phyloP scores from a whole-genome alignment of 2,888 invertebrate species.

The Dendrolimus pini region DNA sequence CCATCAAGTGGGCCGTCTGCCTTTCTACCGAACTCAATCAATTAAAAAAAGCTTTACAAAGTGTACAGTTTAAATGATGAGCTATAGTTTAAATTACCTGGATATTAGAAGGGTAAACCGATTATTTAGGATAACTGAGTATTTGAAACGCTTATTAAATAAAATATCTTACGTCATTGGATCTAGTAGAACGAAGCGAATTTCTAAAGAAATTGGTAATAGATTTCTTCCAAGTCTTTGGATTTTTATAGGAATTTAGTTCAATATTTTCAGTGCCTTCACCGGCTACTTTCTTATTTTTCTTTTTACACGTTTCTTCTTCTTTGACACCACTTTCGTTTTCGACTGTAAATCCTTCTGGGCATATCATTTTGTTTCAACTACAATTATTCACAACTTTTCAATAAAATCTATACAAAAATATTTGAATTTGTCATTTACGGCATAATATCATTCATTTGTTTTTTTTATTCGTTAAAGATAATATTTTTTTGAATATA shows the following conservation, averaged over 20 bases:
- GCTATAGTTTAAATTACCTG: no score
- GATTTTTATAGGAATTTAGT: conserved; percentile 50
- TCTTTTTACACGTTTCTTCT: conserved; percentile 34
- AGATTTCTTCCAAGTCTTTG: conserved; percentile 66
- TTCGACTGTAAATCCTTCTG: conserved; percentile 48
- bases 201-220: conserved; percentile 63
- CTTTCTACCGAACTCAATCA: no score
- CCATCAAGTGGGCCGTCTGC: no score
- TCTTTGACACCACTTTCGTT: conserved; percentile 40
- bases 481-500: no score
- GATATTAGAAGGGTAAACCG: no score
- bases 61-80: no score
- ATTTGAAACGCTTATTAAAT: background rate
- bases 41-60: no score
- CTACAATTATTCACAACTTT: conserved; percentile 25
- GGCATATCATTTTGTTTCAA: conserved; percentile 51
- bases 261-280: conserved; percentile 48
- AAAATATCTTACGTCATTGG: conserved; percentile 52
- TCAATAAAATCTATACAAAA: conserved; percentile 19
- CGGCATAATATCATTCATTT: conserved; percentile 10
- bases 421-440: conserved; percentile 11
- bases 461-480: conserved; percentile 10
- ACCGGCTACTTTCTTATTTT: conserved; percentile 37
- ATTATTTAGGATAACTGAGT: no score
- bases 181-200: conserved; percentile 59